Percentiles rank a stretch among this genome's conserved stretches.
Conservation (phyloP, 2,888 invertebrate species). For the Hydropsyche betteni region DNA sequence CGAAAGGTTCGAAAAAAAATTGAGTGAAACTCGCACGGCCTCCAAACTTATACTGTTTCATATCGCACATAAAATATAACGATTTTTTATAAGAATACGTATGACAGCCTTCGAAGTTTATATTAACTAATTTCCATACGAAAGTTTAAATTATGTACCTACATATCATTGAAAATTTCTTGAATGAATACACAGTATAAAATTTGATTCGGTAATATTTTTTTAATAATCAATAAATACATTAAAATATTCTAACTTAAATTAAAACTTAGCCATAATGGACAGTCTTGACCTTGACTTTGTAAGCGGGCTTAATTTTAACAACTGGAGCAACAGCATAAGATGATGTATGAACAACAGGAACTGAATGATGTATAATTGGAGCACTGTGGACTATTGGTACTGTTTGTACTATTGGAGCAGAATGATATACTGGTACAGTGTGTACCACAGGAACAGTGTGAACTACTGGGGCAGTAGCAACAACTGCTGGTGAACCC, state of each 20-base stretch:
- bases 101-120: no score
- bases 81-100: no score
- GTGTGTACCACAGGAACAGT: constrained; percentile 54
- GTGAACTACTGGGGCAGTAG: constrained; percentile 53
- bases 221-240: constrained; percentile 1
- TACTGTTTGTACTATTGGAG: constrained; percentile 54
- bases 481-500: constrained; percentile 54
- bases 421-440: constrained; percentile 53
- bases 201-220: constrained; percentile 31
- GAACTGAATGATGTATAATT: constrained; percentile 53
- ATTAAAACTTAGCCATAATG: constrained; percentile 14
- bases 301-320: constrained; percentile 54
- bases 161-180: background rate
- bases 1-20: background rate
- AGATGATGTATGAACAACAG: constrained; percentile 54
- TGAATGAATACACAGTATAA: constrained; percentile 46
- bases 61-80: no score
- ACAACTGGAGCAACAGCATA: constrained; percentile 43
- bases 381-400: constrained; percentile 50
- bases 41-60: constrained; percentile 6
- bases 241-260: background rate
- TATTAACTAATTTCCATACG: no score
- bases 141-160: no score
- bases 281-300: constrained; percentile 53
- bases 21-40: constrained; percentile 16